Base-by-base conservation (phyloP, 1,140 invertebrate genomes). In the Polypedilum vanderplanki region DNA sequence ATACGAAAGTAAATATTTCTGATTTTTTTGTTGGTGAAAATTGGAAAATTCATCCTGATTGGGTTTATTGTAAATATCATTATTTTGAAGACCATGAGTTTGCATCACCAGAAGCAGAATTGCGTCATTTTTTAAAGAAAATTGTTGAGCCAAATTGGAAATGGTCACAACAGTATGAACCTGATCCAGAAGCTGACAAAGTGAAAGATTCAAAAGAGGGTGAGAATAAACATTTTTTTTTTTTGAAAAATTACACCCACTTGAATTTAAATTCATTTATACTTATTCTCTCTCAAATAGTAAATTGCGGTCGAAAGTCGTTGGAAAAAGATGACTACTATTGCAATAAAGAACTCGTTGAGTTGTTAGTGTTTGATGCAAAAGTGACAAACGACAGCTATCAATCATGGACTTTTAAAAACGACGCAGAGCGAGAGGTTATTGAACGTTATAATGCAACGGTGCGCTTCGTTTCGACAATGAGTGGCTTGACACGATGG, bases 41-140 rank as follows among this genome's bases (percentile, higher is more conserved):
- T 79, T 97, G 93, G 90, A 90, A 89, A 79, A 86, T 97, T 17
- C 93, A 97, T 85, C 93, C 93, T 0, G 89, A 93, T 78, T 97
- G 94, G 93, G 88, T 91, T 0, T 96, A 95, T 79, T 95, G 94
- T 82, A 91, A 93, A 77, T 95, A 93, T 82, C 92, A 94, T 79
- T 92, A 93, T 79, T 82, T 90, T 73, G 89, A 91, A 80, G 88
- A 88, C 0, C 89, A 91, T 77, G 87, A 90, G 76, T 92, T 91
- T 77, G 80, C 87, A 9, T 88, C 83, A 15, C 86, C 90, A 2
- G 92, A 95, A 82, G 86, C 88, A 0, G 91, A 93, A 80, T 78
- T 95, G 8, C 83, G 87, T 10, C 89, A 93, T 77, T 96, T 96
- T 80, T 81, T 96, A 64, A 80, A 83, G 7, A 85, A 87, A 78